These are phyloP conservation scores for Hypotaenidia okinawae DNA, from an alignment of 2,797 vertebrate genomes.

Conservation along the genomic window DNA sequence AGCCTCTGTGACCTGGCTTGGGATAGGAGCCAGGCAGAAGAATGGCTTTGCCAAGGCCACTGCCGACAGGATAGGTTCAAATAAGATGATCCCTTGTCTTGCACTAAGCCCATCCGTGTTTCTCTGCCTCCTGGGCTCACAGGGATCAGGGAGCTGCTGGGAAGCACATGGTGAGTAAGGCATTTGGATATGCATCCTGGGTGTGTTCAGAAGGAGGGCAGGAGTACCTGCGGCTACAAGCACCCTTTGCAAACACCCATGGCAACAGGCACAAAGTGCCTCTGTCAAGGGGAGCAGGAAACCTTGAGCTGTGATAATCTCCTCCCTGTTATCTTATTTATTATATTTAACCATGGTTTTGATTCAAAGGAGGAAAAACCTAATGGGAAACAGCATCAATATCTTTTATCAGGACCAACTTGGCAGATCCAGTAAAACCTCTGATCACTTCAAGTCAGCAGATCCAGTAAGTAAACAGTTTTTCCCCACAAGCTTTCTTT, in stretches of 20 bases:
- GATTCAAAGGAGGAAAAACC: neutral
- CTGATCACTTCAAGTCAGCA: neutral
- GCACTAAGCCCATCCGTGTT: neutral
- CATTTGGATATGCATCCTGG: neutral
- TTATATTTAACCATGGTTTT: neutral
- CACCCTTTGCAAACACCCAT: neutral
- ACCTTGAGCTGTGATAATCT: neutral
- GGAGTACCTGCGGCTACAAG: neutral
- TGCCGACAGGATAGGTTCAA: neutral
- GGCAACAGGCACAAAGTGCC: neutral
- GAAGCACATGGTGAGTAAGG: neutral
- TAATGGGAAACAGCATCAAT: neutral
- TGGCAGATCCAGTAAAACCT: neutral
- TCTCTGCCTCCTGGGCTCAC: neutral
- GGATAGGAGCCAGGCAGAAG: neutral
- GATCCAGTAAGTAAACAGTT: neutral
- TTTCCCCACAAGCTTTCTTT: neutral
- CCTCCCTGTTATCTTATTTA: conserved; percentile 16
- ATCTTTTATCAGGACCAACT: neutral
- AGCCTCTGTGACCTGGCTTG: neutral
- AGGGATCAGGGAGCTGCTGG: neutral
- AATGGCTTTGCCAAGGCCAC: neutral
- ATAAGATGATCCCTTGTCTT: neutral
- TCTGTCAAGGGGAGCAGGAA: neutral
- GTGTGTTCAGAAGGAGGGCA: neutral